Evolutionary conservation across 2,888 invertebrate genomes (phyloP), one percentile per base, ranked within the genome.

Genomic region (Clunio marinus): DNA sequence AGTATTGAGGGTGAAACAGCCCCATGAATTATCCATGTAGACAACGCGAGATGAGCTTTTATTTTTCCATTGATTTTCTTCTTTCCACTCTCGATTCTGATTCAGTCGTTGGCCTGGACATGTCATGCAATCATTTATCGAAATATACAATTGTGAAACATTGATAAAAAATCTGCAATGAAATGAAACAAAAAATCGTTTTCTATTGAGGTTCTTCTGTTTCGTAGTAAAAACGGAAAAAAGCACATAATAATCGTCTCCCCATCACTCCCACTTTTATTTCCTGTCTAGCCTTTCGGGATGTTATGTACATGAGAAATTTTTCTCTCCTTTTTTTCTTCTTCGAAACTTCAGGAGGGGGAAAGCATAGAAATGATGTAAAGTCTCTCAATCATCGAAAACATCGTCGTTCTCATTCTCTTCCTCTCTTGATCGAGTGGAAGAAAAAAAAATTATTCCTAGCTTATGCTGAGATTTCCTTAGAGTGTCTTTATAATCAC

Each of bases 241-340:
- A 45, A 45, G n/a, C 15, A 45, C 45, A 45, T 45, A 45, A 45
- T 45, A 32, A 17, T 60, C 59, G 59, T 60, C 59, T 60, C 59
- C 5, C 59, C n/a, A n/a, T 32, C 3, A 60, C 59, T n/a, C 35
- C 59, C 35, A 2, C 17, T 24, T 62, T 41, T 62, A 62, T 62
- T 62, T 62, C 62, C 62, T 62, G 62, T 62, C 62, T 62, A 62
- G 62, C 62, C 62, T 62, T 62, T 62, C 45, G 62, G 62, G 62
- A 62, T 41, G 24, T 62, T 62, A 37, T 41, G 25, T 62, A 59
- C 55, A 13, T 25, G 55, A 55, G 10, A 17, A 20, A 57, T 10
- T 10, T 24, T 57, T 24, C 46, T 57, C n/a, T n/a, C n/a, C n/a
- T 57, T 4, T 22, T 10, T 24, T 57, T 4, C 25, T n/a, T n/a